Conservation (phyloP, 2,888 invertebrate species). For the Sarcophaga subvicina region DNA sequence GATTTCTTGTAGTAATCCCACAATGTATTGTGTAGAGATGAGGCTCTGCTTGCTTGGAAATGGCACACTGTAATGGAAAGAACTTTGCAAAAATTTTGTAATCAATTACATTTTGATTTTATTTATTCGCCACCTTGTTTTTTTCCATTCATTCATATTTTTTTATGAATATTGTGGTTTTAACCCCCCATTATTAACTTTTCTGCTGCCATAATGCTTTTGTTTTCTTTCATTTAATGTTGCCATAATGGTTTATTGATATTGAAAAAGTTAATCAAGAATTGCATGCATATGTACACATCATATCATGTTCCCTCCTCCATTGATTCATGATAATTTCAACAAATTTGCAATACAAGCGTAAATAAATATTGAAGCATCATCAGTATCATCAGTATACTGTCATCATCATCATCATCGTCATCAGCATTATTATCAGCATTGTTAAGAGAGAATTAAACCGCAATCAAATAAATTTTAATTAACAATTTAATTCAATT, state of each 20-base stretch:
- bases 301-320: not conserved
- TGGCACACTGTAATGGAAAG: no score
- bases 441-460: slow-evolving; percentile 23
- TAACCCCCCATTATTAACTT: no score
- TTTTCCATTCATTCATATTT: no score
- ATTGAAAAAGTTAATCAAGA: not conserved
- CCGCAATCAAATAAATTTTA: slow-evolving; percentile 66
- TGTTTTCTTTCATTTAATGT: not conserved
- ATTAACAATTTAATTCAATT: slow-evolving; percentile 68
- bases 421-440: not conserved
- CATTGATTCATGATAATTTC: not conserved
- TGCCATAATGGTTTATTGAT: not conserved
- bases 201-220: no score
- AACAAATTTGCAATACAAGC: not conserved
- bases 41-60: no score
- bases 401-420: not conserved
- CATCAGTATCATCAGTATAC: not conserved
- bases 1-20: no score
- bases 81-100: no score
- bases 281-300: not conserved
- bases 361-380: slow-evolving; percentile 36
- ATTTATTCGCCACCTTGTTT: no score
- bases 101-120: no score
- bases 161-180: no score
- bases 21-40: no score